A percentile compares a stretch with the other conserved stretches of the same genome.
These are phyloP conservation scores for Oryctolagus cuniculus DNA, from an alignment of 2,113 vertebrate genomes.

Conservation along the genomic window DNA sequence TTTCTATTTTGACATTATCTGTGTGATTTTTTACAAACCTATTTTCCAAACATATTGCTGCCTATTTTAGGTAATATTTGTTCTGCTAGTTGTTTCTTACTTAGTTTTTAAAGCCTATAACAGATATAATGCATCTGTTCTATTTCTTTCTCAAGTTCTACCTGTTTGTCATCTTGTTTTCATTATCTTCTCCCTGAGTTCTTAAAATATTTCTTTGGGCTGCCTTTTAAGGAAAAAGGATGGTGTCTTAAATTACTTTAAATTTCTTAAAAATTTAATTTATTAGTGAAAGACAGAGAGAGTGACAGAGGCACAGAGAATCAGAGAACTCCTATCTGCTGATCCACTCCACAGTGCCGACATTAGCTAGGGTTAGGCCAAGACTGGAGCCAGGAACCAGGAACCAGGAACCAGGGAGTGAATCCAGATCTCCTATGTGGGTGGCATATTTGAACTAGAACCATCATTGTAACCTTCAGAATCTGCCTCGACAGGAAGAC, in stretches of 20 bases:
- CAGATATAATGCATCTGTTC: not conserved
- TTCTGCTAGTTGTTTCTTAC: not conserved
- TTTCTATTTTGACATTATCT: slow-evolving; percentile 4
- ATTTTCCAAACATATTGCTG: not conserved
- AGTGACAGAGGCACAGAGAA: no score
- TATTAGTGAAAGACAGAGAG: no score
- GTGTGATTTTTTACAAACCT: not conserved
- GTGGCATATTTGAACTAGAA: no score
- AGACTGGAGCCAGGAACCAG: no score
- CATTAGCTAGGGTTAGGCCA: no score
- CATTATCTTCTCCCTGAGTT: not conserved
- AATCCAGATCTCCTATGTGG: no score
- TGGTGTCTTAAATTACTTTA: not conserved
- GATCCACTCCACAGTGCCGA: no score
- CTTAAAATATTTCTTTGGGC: not conserved
- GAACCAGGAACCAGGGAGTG: no score
- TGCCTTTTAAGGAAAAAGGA: not conserved
- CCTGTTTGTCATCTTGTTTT: not conserved
- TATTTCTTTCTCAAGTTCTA: not conserved
- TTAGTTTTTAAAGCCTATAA: not conserved
- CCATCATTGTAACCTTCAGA: no score
- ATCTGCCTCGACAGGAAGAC: no score
- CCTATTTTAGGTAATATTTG: not conserved
- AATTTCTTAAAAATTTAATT: not conserved
- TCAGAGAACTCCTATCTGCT: no score